phyloP scores from a whole-genome alignment of 2,888 invertebrate genomes.

The Piscicola geometra region DNA sequence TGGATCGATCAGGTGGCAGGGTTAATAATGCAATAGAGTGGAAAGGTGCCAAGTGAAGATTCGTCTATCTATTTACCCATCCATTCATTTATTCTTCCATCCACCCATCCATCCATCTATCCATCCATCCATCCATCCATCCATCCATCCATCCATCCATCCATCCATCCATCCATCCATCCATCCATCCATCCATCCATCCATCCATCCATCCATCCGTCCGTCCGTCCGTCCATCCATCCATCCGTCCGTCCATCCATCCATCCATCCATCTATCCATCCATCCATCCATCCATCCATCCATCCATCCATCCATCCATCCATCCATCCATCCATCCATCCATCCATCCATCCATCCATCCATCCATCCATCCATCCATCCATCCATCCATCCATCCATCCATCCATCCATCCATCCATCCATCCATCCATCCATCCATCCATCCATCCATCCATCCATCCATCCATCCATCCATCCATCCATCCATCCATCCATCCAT shows the following conservation, averaged over 20 bases:
- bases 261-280: neutral
- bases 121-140: neutral
- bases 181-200: constrained; percentile 2
- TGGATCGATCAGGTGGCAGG: too few species aligned
- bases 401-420: neutral
- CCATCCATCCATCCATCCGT: neutral
- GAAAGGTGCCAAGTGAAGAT: too few species aligned
- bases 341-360: neutral
- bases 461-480: neutral
- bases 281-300: neutral
- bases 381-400: neutral
- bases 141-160: neutral
- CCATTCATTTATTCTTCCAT: neutral
- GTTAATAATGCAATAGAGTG: too few species aligned
- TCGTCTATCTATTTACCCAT: neutral
- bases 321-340: neutral
- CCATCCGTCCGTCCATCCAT: neutral
- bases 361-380: neutral
- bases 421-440: neutral
- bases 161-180: neutral
- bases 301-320: neutral
- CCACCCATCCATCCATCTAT: neutral
- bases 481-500: neutral
- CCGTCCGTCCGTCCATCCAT: neutral
- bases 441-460: neutral